Evolutionary conservation across 2,797 vertebrate genomes (phyloP).

Genomic region (Botia kubotai): DNA sequence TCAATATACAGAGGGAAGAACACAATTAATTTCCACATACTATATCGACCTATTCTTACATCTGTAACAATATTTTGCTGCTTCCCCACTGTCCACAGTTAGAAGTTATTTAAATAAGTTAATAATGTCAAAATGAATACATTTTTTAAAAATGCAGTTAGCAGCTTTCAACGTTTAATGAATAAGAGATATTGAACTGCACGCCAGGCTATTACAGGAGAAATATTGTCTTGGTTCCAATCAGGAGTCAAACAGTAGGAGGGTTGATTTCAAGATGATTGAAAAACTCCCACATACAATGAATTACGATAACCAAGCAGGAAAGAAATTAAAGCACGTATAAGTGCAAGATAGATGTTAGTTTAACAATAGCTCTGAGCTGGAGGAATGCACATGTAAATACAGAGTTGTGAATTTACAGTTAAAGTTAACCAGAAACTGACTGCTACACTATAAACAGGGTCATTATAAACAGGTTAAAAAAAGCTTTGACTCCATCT

Average conservation of each 20-base stretch:
- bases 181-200: neutral
- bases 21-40: neutral
- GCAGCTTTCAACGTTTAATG: neutral
- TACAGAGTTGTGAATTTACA: neutral
- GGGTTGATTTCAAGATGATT: neutral
- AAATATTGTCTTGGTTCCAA: constrained; percentile 4
- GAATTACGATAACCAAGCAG: neutral
- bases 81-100: neutral
- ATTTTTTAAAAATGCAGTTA: neutral
- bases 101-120: neutral
- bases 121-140: neutral
- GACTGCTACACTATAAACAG: neutral
- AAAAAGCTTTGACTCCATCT: too few species aligned
- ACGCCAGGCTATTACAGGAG: neutral
- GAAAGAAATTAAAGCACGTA: neutral
- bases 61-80: neutral
- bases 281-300: neutral
- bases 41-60: neutral
- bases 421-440: neutral
- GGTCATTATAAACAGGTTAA: too few species aligned
- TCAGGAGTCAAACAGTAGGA: neutral
- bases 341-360: neutral
- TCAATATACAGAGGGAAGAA: neutral
- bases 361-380: neutral
- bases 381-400: neutral